Conservation (phyloP, 2,888 invertebrate genomes). For the Acanthosepion lycidas region DNA sequence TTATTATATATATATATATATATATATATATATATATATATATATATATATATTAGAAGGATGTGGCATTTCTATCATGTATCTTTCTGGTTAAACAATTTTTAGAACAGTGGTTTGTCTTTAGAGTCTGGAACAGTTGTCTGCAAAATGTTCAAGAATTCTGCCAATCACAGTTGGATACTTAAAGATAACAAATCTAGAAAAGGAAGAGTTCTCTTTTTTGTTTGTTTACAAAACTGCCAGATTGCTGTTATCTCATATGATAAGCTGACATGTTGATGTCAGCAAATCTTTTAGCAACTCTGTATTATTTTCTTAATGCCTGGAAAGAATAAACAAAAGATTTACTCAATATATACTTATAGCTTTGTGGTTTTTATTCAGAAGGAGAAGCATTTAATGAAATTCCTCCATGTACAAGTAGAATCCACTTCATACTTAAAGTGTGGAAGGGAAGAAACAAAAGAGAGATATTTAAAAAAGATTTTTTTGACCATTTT, state of each 20-base stretch:
- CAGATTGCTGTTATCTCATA: background rate
- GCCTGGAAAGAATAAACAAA: background rate
- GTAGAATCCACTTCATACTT: too few relatives aligned
- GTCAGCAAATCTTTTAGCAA: background rate
- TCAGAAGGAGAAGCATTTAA: background rate
- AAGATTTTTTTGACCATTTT: too few relatives aligned
- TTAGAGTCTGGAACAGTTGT: too few relatives aligned
- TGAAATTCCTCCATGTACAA: too few relatives aligned
- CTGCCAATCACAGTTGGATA: background rate
- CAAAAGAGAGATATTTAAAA: too few relatives aligned
- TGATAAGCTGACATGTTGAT: background rate
- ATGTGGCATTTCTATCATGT: too few relatives aligned
- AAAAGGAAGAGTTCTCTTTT: background rate
- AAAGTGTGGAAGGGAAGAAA: too few relatives aligned
- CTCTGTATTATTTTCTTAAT: background rate
- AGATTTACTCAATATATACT: background rate
- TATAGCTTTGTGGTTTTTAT: background rate
- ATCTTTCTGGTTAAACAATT: too few relatives aligned
- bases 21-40: too few relatives aligned
- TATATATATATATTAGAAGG: too few relatives aligned
- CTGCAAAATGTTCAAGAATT: background rate
- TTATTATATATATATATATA: too few relatives aligned
- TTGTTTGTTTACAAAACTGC: background rate
- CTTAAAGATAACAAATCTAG: background rate
- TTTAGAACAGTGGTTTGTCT: too few relatives aligned